A percentile compares a stretch with the other conserved stretches of the same genome.
Conservation (phyloP, 2,797 vertebrate species). For the Meda fulgida region DNA sequence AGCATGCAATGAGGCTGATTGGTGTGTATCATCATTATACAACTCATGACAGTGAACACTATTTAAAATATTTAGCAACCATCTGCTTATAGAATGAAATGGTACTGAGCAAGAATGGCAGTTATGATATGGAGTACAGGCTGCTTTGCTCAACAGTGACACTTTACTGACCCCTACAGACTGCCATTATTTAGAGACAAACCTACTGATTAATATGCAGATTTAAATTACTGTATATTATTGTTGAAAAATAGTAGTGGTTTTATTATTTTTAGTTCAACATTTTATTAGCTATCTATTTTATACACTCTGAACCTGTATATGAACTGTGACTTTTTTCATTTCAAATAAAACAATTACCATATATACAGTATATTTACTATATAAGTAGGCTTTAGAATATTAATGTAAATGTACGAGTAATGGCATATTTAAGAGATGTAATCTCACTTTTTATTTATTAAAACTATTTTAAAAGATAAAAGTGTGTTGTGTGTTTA, state of each 20-base stretch:
- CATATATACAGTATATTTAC: too few species aligned
- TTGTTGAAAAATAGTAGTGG: neutral
- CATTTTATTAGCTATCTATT: neutral
- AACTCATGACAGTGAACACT: neutral
- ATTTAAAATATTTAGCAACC: neutral
- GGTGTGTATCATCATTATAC: neutral
- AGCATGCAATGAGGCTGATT: neutral
- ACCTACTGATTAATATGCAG: neutral
- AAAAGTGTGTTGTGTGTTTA: too few species aligned
- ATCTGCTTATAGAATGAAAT: neutral
- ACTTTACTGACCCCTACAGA: slow-evolving; percentile 35
- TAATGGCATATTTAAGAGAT: too few species aligned
- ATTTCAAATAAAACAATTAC: neutral
- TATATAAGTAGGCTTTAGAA: neutral
- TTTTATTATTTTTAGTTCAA: neutral
- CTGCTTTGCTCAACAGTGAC: neutral
- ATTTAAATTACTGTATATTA: neutral
- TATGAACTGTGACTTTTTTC: neutral
- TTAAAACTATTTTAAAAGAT: too few species aligned
- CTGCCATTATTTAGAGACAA: neutral
- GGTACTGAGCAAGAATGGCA: neutral
- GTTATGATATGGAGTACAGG: neutral
- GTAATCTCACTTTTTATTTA: neutral
- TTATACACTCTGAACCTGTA: neutral
- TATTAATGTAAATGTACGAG: neutral